A percentile compares a stretch with the other conserved stretches of the same genome.
These are phyloP conservation scores for Periphyllus acericola DNA, from an alignment of 2,888 invertebrate genomes.

Conservation along the genomic window DNA sequence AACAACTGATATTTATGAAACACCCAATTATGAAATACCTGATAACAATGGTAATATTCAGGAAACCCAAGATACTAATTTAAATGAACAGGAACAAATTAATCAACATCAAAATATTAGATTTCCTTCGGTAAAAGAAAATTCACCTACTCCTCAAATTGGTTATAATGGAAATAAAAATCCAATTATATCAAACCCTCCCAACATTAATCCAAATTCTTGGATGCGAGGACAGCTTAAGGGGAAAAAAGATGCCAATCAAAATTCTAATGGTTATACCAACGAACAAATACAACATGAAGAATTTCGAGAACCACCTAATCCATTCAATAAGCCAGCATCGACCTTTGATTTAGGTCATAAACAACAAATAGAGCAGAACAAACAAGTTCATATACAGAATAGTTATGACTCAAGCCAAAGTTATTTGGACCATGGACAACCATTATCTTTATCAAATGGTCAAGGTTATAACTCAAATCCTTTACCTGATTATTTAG, in stretches of 20 bases:
- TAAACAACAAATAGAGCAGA: not conserved
- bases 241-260: not conserved
- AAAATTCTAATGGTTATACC: constrained; percentile 11
- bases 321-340: constrained; percentile 22
- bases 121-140: constrained; percentile 3
- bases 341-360: constrained; percentile 39
- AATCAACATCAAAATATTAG: constrained; percentile 27
- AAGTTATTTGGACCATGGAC: constrained; percentile 18
- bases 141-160: not conserved
- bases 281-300: constrained; percentile 19
- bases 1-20: not conserved
- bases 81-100: constrained; percentile 28
- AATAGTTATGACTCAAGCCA: constrained; percentile 31
- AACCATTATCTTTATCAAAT: constrained; percentile 11
- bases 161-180: constrained; percentile 26
- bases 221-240: constrained; percentile 51
- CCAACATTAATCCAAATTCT: constrained; percentile 46
- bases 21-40: constrained; percentile 17
- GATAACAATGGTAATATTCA: constrained; percentile 11
- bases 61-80: constrained; percentile 10
- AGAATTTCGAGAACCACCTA: constrained; percentile 18
- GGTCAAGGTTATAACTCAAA: constrained; percentile 23
- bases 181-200: constrained; percentile 20
- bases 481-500: constrained; percentile 12
- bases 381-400: constrained; percentile 8